Evolutionary conservation across 2,888 invertebrate species (phyloP), one percentile per base, ranked within the genome.

Genomic region (Andrena chrysosceles): DNA sequence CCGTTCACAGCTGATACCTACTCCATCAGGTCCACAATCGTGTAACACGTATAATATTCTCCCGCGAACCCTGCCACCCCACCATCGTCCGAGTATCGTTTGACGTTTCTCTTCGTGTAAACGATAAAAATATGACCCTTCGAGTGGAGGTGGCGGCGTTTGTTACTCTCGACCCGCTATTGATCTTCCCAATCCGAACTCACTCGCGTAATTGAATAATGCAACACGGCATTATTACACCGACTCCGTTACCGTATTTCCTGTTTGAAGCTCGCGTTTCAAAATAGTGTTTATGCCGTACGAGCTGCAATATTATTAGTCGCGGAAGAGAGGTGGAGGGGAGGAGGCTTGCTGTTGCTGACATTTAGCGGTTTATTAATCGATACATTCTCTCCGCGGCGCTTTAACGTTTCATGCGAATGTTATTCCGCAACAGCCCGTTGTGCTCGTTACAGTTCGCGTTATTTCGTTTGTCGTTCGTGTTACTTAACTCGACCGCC

Each of bases 291-390:
- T 16, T 67, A 73, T 64, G 64, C 81, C 54, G 83, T 84, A 77
- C 70, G 35, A 54, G 63, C 69, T 73, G 70, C 68, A 73, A 77
- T 80, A 81, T 82, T 82, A 82, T 82, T 75, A 81, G 80, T 75
- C 67, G 13, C n/a, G 7, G 4, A 26, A 8, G 4, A 16, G 16
- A 3, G 29, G 26, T 8, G 10, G n/a, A 54, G 35, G 33, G 33
- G 33, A 2, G 52, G 31, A 68, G 66, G 77, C 73, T 35, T 70
- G 66, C 81, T 82, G 82, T 81, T 82, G 80, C 82, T 82, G 82
- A 82, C 82, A 82, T 82, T 82, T 82, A 82, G 82, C 82, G 82
- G 82, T 82, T 82, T 80, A 82, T 82, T 82, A 82, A 82, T 82
- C 82, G 82, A 82, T 82, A 82, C 75, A 67, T 70, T 80, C 79